Base-by-base conservation (phyloP, 2,888 invertebrate genomes). In the Epicampocera succincta region DNA sequence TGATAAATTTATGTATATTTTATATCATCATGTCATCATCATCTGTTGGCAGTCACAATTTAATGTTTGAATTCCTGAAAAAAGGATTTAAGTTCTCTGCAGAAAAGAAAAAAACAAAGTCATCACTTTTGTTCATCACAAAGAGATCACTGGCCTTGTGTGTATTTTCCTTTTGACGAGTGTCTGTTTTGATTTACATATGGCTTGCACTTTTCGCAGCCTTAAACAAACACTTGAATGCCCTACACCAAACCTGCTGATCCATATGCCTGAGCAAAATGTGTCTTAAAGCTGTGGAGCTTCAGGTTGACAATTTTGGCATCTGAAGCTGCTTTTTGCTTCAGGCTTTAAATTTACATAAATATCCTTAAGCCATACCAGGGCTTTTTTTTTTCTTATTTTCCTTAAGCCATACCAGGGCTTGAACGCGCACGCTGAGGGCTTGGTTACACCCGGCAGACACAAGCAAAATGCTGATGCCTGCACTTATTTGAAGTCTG, bases 1-100 rank as follows among this genome's bases (percentile, higher is more conserved):
- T 72, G 71, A 78, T 78, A 78, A 78, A 78, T 78, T 78, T 71
- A 78, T 75, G 52, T 68, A 60, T 78, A 71, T 78, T 78, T 78
- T 63, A 29, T 71, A 72, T 65, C 77, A 71, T 71, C 77, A 71
- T 71, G 71, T 71, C 71, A 63, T 71, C 66, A 66, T 56, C 38
- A 19, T 56, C 38, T 58, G 58, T 44, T 65, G n/a, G 56, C 71
- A 58, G 60, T 65, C 58, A 56, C 19, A 65, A 63, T 63, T 52
- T 63, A 69, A 77, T 40, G 8, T 15, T 50, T 54, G 3, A 65
- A 58, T 65, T 77, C 42, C 21, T 33, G 8, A 33, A 17, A 42
- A 33, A 58, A 56, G 15, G 19, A 33, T 52, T 21, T 25, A 15
- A 19, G 11, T 46, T 48, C 17, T 29, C 33, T 56, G 44, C 17